Conservation (phyloP, 2,888 invertebrate species). For the Drosophila helvetica region DNA sequence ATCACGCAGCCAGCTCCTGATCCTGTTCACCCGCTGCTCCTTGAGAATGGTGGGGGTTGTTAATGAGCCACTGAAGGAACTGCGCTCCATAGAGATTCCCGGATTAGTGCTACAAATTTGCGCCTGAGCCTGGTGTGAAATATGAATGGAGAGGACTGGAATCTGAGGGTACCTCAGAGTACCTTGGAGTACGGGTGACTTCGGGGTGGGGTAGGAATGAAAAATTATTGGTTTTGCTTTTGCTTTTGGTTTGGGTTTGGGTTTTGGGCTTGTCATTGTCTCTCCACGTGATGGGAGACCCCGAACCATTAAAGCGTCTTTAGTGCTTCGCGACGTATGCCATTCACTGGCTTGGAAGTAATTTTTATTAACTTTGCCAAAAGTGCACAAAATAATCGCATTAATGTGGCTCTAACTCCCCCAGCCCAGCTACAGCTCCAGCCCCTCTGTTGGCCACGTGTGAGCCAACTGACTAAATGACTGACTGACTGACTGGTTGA, state of each 20-base stretch:
- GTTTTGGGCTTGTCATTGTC: conserved; percentile 66
- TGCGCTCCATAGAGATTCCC: conserved; percentile 41
- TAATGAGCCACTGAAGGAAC: conserved; percentile 66
- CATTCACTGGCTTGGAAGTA: conserved; percentile 81
- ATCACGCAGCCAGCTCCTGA: conserved; percentile 64
- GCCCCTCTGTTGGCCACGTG: conserved; percentile 58
- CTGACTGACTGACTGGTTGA: conserved; percentile 32
- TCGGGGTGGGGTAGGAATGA: conserved; percentile 26
- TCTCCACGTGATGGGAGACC: conserved; percentile 13
- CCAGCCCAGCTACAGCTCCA: conserved; percentile 5
- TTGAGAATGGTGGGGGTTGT: conserved; percentile 36
- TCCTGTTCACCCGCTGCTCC: conserved; percentile 17
- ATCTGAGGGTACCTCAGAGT: too few species aligned
- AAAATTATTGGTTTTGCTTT: conserved; percentile 63
- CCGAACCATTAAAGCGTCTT: conserved; percentile 73
- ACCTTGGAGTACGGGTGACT: neutral
- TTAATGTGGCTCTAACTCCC: conserved; percentile 58
- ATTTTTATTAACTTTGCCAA: conserved; percentile 80
- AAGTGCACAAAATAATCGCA: conserved; percentile 80
- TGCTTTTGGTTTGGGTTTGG: conserved; percentile 40
- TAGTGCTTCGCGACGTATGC: conserved; percentile 70
- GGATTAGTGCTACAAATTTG: conserved; percentile 74
- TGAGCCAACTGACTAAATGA: conserved; percentile 49
- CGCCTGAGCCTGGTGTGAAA: conserved; percentile 75
- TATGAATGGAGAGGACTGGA: conserved; percentile 20